A percentile compares a stretch with the other conserved stretches of the same genome.
These are phyloP conservation scores for Fringilla coelebs DNA, from an alignment of 2,797 vertebrate species.

Conservation along the genomic window DNA sequence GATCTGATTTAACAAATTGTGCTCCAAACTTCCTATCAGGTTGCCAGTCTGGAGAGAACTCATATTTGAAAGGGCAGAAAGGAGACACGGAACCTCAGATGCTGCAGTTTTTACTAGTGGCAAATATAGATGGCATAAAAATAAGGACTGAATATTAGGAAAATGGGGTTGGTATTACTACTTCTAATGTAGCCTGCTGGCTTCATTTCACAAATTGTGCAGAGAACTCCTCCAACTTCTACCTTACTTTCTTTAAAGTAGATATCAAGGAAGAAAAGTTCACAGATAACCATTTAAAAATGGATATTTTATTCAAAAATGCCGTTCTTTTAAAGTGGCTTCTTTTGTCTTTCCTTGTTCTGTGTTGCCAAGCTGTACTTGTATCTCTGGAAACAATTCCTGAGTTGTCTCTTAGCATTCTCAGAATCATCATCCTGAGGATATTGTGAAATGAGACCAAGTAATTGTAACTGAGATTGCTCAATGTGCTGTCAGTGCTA, in stretches of 20 bases:
- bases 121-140: neutral
- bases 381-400: neutral
- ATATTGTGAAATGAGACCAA: conserved; percentile 46
- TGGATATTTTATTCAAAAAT: neutral
- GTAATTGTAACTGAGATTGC: conserved; percentile 46
- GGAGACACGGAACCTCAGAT: neutral
- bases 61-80: neutral
- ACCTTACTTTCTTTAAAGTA: neutral
- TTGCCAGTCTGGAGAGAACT: neutral
- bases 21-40: neutral
- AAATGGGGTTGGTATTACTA: neutral
- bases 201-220: neutral
- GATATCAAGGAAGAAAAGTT: neutral
- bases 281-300: neutral
- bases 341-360: neutral
- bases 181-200: neutral
- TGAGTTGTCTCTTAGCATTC: neutral
- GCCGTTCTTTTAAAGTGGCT: neutral
- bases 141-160: neutral
- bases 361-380: neutral
- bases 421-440: conserved; percentile 18
- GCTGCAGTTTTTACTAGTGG: neutral
- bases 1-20: neutral
- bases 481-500: conserved; percentile 36
- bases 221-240: neutral